Conservation (phyloP, 2,113 vertebrate species). For the Myotis yumanensis region DNA sequence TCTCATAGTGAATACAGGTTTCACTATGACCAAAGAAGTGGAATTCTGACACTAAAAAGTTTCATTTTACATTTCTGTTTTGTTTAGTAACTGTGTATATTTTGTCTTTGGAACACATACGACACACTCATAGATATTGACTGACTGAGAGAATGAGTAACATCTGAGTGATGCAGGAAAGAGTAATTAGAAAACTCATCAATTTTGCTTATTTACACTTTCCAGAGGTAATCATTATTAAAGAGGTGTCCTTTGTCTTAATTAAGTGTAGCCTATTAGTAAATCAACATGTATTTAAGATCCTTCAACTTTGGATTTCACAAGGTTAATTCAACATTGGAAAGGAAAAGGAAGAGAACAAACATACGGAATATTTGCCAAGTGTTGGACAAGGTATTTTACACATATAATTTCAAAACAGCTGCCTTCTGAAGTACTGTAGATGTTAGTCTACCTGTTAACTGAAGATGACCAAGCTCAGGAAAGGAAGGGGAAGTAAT, state of each 20-base stretch:
- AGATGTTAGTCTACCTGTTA: not conserved
- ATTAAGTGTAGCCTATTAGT: not conserved
- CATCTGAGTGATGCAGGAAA: not conserved
- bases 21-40: not conserved
- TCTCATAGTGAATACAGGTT: not conserved
- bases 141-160: not conserved
- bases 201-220: conserved; percentile 13
- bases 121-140: not conserved
- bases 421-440: not conserved
- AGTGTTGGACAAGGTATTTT: not conserved
- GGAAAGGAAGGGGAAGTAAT: not conserved
- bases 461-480: not conserved
- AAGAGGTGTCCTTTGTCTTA: not conserved
- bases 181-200: not conserved
- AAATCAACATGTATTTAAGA: not conserved
- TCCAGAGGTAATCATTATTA: not conserved
- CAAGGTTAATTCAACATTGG: not conserved
- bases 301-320: not conserved
- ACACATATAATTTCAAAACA: not conserved
- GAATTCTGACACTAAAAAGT: not conserved
- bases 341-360: conserved; percentile 10
- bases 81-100: not conserved
- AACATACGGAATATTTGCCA: not conserved
- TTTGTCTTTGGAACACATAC: not conserved
- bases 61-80: conserved; percentile 22